Conservation (phyloP, 1,140 invertebrate species). For the Plodia interpunctella region DNA sequence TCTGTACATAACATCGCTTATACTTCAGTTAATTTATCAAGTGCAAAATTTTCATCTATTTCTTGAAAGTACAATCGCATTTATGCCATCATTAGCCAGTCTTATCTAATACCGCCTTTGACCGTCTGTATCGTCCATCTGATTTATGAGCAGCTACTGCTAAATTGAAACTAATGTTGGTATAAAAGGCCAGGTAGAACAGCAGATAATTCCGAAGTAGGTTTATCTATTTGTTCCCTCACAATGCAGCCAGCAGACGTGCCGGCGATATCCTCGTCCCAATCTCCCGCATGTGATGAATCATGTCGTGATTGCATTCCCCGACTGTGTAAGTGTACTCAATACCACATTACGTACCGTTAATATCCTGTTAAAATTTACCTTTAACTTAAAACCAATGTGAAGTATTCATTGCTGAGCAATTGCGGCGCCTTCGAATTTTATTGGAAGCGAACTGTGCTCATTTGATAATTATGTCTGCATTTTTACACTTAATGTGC, state of each 20-base stretch:
- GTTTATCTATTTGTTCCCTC: constrained; percentile 3
- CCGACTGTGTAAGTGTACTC: constrained; percentile 30
- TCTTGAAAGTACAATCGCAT: neutral
- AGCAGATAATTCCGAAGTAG: neutral
- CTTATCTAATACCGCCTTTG: neutral
- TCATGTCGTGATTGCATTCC: constrained; percentile 54
- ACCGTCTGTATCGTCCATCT: neutral
- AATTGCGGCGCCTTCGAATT: constrained; percentile 27
- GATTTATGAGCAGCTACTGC: neutral
- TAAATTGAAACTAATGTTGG: neutral
- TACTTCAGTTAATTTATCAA: too few relatives aligned
- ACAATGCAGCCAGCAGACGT: constrained; percentile 8
- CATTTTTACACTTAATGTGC: constrained; percentile 18
- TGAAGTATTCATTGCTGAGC: constrained; percentile 33
- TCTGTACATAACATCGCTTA: too few relatives aligned
- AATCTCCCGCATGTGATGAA: constrained; percentile 34
- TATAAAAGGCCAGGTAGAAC: neutral
- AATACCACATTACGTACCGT: constrained; percentile 46
- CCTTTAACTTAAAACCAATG: constrained; percentile 32
- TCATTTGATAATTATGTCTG: constrained; percentile 28
- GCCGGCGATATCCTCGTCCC: constrained; percentile 10
- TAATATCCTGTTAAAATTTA: constrained; percentile 42
- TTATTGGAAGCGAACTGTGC: constrained; percentile 29
- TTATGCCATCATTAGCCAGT: neutral
- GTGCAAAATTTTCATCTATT: neutral